Evolutionary conservation across 2,888 invertebrate genomes (phyloP).

Genomic region (Ochropacha duplaris): DNA sequence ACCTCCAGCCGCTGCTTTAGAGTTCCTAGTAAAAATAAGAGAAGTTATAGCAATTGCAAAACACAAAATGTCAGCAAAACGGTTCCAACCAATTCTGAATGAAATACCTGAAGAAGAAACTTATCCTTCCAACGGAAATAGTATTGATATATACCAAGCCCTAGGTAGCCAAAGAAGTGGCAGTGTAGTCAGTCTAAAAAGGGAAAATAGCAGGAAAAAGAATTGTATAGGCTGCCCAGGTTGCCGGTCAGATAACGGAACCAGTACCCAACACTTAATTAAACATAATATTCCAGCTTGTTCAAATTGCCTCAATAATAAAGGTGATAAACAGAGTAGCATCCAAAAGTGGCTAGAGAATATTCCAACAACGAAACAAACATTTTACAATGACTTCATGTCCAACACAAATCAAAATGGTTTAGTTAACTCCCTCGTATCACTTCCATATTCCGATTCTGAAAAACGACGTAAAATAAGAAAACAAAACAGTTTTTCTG

Average conservation of each 20-base stretch:
- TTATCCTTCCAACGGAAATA: constrained; percentile 72
- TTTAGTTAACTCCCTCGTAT: constrained; percentile 61
- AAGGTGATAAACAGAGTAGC: constrained; percentile 88
- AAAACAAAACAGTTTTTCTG: constrained; percentile 69
- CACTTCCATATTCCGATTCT: constrained; percentile 49
- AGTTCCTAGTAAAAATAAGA: constrained; percentile 93
- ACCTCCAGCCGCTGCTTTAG: constrained; percentile 94
- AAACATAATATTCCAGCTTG: constrained; percentile 76
- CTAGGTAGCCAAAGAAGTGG: constrained; percentile 79
- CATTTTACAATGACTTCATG: constrained; percentile 50
- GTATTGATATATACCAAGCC: constrained; percentile 73
- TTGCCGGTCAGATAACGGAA: constrained; percentile 69
- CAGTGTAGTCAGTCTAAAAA: constrained; percentile 83
- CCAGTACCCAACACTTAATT: constrained; percentile 61
- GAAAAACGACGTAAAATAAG: constrained; percentile 53
- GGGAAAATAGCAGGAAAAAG: constrained; percentile 84
- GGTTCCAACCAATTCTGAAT: constrained; percentile 89
- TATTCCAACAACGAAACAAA: constrained; percentile 80
- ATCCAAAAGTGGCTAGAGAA: constrained; percentile 90
- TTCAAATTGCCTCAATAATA: constrained; percentile 77
- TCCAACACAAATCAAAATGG: constrained; percentile 46
- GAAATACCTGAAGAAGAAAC: constrained; percentile 92
- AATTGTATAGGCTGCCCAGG: constrained; percentile 87
- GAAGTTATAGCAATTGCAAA: constrained; percentile 95
- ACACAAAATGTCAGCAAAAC: constrained; percentile 92